A percentile compares a stretch with the other conserved stretches of the same genome.
These are phyloP conservation scores for Macrostomum cliftonense DNA, from an alignment of 2,888 invertebrate genomes.

Conservation along the genomic window DNA sequence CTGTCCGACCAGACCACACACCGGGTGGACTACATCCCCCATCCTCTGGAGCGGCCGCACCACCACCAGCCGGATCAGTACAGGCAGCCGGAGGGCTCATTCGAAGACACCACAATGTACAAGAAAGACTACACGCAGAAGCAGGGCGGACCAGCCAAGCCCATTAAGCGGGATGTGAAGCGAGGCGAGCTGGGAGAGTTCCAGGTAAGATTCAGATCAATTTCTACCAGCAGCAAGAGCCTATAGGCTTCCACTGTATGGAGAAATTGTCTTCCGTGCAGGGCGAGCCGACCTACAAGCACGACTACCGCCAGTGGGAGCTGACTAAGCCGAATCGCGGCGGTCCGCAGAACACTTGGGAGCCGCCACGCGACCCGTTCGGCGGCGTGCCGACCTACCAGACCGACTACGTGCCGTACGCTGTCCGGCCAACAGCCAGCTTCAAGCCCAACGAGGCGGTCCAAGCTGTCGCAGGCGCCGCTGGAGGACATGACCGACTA, in stretches of 20 bases:
- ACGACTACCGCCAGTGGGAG: constrained; percentile 30
- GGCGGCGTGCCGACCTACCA: constrained; percentile 30
- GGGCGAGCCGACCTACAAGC: constrained; percentile 32
- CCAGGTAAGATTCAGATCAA: constrained; percentile 16
- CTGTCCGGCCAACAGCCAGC: constrained; percentile 19
- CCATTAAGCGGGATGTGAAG: constrained; percentile 22
- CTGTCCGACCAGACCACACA: constrained; percentile 9
- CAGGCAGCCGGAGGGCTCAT: constrained; percentile 23
- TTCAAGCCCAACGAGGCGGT: constrained; percentile 26
- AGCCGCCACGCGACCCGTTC: constrained; percentile 26
- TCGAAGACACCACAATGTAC: constrained; percentile 29
- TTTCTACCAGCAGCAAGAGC: no score
- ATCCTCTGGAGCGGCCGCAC: constrained; percentile 23
- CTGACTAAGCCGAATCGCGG: constrained; percentile 14
- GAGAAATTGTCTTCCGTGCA: no score
- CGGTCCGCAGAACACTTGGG: constrained; percentile 17
- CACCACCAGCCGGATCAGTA: constrained; percentile 23
- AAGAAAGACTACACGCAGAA: constrained; percentile 29
- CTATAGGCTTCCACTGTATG: no score
- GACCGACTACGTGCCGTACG: constrained; percentile 24
- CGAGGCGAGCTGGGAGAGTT: constrained; percentile 23
- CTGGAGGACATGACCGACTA: constrained; percentile 32
- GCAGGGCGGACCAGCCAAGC: constrained; percentile 19
- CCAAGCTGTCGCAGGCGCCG: constrained; percentile 25
- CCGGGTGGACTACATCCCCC: constrained; percentile 24